Evolutionary conservation across 1,140 invertebrate species (phyloP), one percentile per base, ranked within the genome.

Genomic region (Spodoptera litura): DNA sequence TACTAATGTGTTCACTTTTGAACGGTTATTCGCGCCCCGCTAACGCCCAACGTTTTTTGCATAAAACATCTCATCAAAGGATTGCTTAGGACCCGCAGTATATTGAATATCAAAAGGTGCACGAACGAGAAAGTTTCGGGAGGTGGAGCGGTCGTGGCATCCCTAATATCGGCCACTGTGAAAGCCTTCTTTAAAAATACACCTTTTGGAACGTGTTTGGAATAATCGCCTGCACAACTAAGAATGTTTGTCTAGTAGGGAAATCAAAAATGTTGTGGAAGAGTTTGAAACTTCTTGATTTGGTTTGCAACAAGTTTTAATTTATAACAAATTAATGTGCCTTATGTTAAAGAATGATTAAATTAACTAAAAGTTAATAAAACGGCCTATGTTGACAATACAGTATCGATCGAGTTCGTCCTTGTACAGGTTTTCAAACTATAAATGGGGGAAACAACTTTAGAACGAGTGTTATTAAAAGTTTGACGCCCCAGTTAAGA

Each of bases 31-130:
- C 91, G 89, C 92, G 89, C 90, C 90, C 91, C 88, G 87, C 83
- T 89, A 90, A 90, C 88, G 79, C 84, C 87, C 91, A 90, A 93
- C 93, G 92, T 94, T 94, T 94, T 94, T 94, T 93, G 92, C 93
- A 94, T 94, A 94, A 94, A 94, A 93, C 91, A 94, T 94, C 91
- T 94, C 93, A 94, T 94, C 93, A 94, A 93, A 94, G 92, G 93
- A 93, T 93, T 93, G 92, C 92, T 91, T 87, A 91, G 88, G 85
- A 82, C 81, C 88, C 87, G 81, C 84, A 90, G 88, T 94, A 94
- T 94, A 94, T 94, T 94, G 91, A 94, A 94, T 94, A 93, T 94
- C 91, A 94, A 94, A 94, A 93, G 92, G 91, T 92, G 87, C 88
- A 87, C 88, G 85, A 84, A 84, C 83, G 87, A 83, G 86, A 93